Evolutionary conservation across 2,888 invertebrate genomes (phyloP).

Genomic region (Ectobius pallidus): DNA sequence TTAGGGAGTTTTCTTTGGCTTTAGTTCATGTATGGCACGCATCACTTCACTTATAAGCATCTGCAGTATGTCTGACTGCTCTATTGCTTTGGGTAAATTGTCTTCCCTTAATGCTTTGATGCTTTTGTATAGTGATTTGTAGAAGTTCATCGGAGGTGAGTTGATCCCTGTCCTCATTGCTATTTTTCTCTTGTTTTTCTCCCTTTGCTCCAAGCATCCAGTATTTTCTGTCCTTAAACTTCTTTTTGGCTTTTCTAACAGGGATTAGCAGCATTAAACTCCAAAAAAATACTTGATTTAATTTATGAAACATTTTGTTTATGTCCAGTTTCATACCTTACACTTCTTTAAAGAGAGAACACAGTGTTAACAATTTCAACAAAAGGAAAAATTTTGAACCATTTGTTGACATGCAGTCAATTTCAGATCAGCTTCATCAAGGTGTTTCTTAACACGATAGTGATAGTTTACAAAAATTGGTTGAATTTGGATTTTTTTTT

Average conservation of each 20-base stretch:
- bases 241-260: not conserved
- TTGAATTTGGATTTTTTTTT: too few species aligned
- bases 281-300: too few species aligned
- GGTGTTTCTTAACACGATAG: too few species aligned
- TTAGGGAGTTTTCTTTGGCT: not conserved
- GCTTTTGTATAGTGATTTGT: not conserved
- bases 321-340: too few species aligned
- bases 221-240: not conserved
- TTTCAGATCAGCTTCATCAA: too few species aligned
- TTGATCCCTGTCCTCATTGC: not conserved
- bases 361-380: too few species aligned
- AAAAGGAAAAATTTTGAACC: too few species aligned
- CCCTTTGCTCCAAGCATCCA: not conserved
- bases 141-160: not conserved
- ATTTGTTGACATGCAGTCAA: too few species aligned
- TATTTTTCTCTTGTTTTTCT: not conserved
- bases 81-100: not conserved
- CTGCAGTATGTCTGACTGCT: not conserved
- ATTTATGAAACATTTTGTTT: too few species aligned
- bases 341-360: too few species aligned
- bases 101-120: not conserved
- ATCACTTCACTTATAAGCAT: not conserved
- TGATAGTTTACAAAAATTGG: too few species aligned
- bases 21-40: not conserved
- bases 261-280: too few species aligned